phyloP scores from a whole-genome alignment of 2,113 vertebrate genomes.

The Piprites chloris region DNA sequence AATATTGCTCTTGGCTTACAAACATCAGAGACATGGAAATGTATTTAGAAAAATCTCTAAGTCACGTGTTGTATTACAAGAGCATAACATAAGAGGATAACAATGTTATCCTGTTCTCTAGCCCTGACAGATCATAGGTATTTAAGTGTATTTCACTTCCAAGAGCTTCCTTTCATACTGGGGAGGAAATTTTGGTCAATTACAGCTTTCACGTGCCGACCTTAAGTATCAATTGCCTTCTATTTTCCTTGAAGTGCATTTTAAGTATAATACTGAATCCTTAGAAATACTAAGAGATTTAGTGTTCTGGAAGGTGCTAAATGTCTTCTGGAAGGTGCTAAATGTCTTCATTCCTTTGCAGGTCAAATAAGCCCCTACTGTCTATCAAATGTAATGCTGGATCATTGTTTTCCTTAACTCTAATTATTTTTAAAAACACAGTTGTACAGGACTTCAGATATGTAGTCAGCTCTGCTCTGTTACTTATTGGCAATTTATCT shows the following conservation, averaged over 20 bases:
- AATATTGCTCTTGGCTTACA: neutral
- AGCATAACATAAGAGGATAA: neutral
- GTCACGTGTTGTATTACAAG: neutral
- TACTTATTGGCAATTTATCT: slow-evolving; percentile 10
- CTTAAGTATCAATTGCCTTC: neutral
- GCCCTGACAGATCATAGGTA: neutral
- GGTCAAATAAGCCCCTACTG: neutral
- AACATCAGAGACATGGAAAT: neutral
- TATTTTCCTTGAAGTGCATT: neutral
- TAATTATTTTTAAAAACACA: neutral
- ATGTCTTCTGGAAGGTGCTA: neutral
- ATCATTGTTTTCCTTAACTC: neutral
- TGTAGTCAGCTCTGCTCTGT: neutral
- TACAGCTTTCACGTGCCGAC: neutral
- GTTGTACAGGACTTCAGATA: neutral
- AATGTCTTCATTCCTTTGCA: neutral
- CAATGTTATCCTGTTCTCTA: neutral
- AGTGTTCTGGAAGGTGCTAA: neutral
- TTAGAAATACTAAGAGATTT: neutral
- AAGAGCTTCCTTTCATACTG: neutral
- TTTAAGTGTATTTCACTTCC: neutral
- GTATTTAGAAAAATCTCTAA: neutral
- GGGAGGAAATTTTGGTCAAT: slow-evolving; percentile 24
- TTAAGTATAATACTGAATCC: slow-evolving; percentile 22
- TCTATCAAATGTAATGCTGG: neutral